Conservation (phyloP, 2,797 vertebrate genomes). For the Heliangelus exortis region DNA sequence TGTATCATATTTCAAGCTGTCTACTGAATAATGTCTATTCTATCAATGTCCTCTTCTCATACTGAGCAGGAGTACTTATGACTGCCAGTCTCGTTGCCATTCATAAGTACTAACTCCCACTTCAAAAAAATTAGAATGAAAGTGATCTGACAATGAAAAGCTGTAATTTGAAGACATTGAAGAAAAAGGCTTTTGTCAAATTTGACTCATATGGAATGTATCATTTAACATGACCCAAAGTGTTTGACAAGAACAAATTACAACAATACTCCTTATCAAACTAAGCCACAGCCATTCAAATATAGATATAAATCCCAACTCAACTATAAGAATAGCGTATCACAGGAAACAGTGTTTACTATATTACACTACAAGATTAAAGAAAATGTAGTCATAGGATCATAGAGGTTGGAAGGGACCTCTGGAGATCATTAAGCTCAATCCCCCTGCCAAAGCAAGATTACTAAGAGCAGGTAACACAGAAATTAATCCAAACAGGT, state of each 20-base stretch:
- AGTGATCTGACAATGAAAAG: constrained; percentile 58
- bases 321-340: neutral
- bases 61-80: constrained; percentile 13
- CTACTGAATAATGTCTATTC: neutral
- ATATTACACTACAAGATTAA: neutral
- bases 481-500: no score
- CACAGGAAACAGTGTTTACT: constrained; percentile 24
- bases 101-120: constrained; percentile 14
- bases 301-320: constrained; percentile 52
- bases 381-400: neutral
- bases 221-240: constrained; percentile 8
- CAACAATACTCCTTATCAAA: constrained; percentile 35
- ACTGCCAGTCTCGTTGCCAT: constrained; percentile 49
- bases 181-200: constrained; percentile 54
- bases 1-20: constrained; percentile 18
- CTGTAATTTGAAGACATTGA: constrained; percentile 46
- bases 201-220: constrained; percentile 12
- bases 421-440: no score
- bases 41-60: constrained; percentile 12
- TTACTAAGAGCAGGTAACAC: no score
- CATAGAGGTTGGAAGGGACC: no score
- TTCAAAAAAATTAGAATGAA: constrained; percentile 55
- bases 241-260: constrained; percentile 62
- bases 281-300: constrained; percentile 47
- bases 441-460: no score